Base-by-base conservation (phyloP, 2,797 vertebrate genomes). In the Sebastes diploproa region DNA sequence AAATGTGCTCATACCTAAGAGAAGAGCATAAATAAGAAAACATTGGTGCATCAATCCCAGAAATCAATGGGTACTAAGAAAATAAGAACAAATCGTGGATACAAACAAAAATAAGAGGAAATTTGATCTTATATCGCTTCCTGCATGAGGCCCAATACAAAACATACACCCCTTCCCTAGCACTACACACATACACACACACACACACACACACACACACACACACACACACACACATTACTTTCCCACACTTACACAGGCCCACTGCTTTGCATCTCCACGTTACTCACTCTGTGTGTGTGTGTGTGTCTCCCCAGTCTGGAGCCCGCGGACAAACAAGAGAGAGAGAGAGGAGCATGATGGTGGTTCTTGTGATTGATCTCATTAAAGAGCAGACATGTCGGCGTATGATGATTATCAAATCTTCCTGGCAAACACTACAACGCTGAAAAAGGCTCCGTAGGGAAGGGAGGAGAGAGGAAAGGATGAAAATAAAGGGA, bases 321-420 rank as follows among this genome's bases (percentile, higher is more conserved):
- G 52, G 59, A 77, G 82, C 85, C 77, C 50, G 66, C 5, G 27
- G 80, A 89, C 83, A 87, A 74, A 69, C 59, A 27, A 66, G 14
- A 76, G 64, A 0, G 50, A 78, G 59, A 78, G 59, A 63, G 54
- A 60, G 54, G 25, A 83, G 78, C 82, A 70, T 65, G 77, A 81
- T 80, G 78, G 52, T 6, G 29, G 75, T 66, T 60, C 75, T 84
- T 65, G 63, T 75, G 82, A 91, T 87, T 89, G 89, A 92, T 85
- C 85, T 93, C 81, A 87, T 91, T 92, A 92, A 88, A 81, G 81
- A 84, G 84, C 75, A 90, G 89, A 89, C 82, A 88, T 90, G 77
- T 82, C 7, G 32, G 78, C 67, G 38, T 88, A 84, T 86, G 85
- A 78, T 80, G 81, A 85, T 90, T 86, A 82, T 89, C 79, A 86